These are phyloP conservation scores for Eupelmus urozonus DNA, from an alignment of 2,888 invertebrate species.

Conservation along the genomic window DNA sequence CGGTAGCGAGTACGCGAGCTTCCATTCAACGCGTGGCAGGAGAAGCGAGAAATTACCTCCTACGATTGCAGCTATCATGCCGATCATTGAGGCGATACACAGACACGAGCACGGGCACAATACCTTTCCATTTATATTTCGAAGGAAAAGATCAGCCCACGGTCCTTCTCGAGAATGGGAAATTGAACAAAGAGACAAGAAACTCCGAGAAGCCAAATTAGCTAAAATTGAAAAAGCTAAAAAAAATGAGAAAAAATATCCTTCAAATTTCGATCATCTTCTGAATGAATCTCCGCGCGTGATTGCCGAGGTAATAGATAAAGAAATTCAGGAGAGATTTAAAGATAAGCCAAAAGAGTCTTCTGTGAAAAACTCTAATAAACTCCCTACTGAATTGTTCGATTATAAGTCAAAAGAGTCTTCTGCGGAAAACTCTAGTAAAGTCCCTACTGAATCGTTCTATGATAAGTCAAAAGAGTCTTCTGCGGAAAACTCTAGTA, in stretches of 20 bases:
- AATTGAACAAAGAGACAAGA: slow-evolving; percentile 38
- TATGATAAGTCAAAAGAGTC: slow-evolving; percentile 62
- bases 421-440: slow-evolving; percentile 65
- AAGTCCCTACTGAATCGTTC: slow-evolving; percentile 64
- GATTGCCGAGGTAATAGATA: slow-evolving; percentile 65
- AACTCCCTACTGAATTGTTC: slow-evolving; percentile 64
- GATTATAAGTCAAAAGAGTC: slow-evolving; percentile 62
- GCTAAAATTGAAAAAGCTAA: slow-evolving; percentile 10
- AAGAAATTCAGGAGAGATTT: slow-evolving; percentile 69
- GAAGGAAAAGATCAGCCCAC: slow-evolving; percentile 51
- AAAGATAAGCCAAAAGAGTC: slow-evolving; percentile 61
- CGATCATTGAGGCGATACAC: slow-evolving; percentile 52
- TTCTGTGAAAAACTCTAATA: slow-evolving; percentile 65
- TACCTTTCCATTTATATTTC: slow-evolving; percentile 48
- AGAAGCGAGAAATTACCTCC: slow-evolving; percentile 5
- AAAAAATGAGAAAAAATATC: slow-evolving; percentile 14
- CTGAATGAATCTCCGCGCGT: slow-evolving; percentile 66
- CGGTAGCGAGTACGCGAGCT: slow-evolving; percentile 62
- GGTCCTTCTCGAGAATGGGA: slow-evolving; percentile 45
- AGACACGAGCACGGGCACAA: slow-evolving; percentile 25
- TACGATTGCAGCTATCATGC: slow-evolving; percentile 34
- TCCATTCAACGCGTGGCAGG: slow-evolving; percentile 25
- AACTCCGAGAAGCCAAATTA: background rate
- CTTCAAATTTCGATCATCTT: slow-evolving; percentile 58
- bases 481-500: slow-evolving; percentile 65